Base-by-base conservation (phyloP, 2,888 invertebrate species). In the Dioctria linearis region DNA sequence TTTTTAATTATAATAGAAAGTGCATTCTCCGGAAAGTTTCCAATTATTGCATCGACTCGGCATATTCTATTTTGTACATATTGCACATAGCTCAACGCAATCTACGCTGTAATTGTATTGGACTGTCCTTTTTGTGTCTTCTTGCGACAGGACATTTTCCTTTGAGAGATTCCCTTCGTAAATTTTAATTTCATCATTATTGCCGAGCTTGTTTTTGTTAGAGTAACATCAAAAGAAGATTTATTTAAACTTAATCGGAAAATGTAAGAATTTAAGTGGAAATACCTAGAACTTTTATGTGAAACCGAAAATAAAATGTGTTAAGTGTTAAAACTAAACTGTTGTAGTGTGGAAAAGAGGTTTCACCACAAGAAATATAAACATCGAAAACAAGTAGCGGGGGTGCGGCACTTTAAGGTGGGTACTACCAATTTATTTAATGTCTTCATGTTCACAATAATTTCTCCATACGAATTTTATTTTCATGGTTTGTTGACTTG, bases 1-100 rank as follows among this genome's bases (percentile, higher is more conserved):
- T 9, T 69, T 25, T 25, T 25, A 25, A 25, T 25, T 69, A 39
- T 69, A 69, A 69, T 69, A 69, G 51, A 9, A n/a, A 69, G 54
- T 54, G n/a, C 54, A 54, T 54, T 54, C 11, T 54, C 6, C 8
- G 54, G 11, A 54, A 54, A 54, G 9, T 54, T 54, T 54, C n/a
- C 54, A 54, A 54, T 54, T 54, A 54, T 54, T 54, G 54, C n/a
- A 8, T 54, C 11, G 54, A 11, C 54, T 54, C 54, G 11, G 54
- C 6, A 54, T 11, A 54, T 54, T 46, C 4, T 3, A 4, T 54
- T 2, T 54, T 54, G 11, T 25, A 25, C 25, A 25, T 25, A 25
- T 54, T 54, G 54, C 25, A 9, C 40, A 51, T 25, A 25, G 25
- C 2, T 25, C 25, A 25, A 2, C 25, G 25, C 25, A 25, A 25